A percentile compares a stretch with the other conserved stretches of the same genome.
Conservation (phyloP, 2,113 vertebrate species). For the Myanophis thanlyinensis region DNA sequence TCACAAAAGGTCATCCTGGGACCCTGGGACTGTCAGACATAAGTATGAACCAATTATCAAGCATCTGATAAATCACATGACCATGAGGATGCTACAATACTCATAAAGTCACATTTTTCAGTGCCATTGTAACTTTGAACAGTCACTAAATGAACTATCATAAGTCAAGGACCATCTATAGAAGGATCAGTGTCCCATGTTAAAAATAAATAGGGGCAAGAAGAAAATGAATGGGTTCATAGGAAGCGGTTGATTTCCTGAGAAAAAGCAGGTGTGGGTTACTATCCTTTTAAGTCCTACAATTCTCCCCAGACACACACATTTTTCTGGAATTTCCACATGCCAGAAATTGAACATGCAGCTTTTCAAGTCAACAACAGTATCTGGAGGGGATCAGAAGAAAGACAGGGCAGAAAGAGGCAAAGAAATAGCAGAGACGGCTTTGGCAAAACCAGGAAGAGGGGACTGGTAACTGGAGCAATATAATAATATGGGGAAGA, state of each 20-base stretch:
- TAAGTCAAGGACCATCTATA: background rate
- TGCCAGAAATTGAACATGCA: background rate
- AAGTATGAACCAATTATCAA: too few species aligned
- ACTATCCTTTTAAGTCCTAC: background rate
- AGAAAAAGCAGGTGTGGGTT: background rate
- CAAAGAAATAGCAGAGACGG: background rate
- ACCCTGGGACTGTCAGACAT: too few species aligned
- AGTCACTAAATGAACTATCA: too few species aligned
- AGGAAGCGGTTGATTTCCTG: background rate
- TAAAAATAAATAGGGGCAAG: background rate
- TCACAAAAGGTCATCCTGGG: too few species aligned
- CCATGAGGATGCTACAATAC: too few species aligned
- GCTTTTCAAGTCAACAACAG: background rate
- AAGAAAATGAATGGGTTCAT: background rate
- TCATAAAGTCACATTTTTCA: too few species aligned
- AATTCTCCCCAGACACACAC: background rate
- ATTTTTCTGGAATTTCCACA: background rate
- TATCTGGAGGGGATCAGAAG: background rate
- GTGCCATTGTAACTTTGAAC: too few species aligned
- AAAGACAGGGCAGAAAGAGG: background rate
- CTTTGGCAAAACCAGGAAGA: background rate
- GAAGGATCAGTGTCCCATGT: background rate
- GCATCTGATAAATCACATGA: too few species aligned
- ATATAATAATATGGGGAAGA: background rate
- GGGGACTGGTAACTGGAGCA: background rate